A percentile compares a stretch with the other conserved stretches of the same genome.
Conservation (phyloP, 2,888 invertebrate genomes). For the Amphiduros pacificus region DNA sequence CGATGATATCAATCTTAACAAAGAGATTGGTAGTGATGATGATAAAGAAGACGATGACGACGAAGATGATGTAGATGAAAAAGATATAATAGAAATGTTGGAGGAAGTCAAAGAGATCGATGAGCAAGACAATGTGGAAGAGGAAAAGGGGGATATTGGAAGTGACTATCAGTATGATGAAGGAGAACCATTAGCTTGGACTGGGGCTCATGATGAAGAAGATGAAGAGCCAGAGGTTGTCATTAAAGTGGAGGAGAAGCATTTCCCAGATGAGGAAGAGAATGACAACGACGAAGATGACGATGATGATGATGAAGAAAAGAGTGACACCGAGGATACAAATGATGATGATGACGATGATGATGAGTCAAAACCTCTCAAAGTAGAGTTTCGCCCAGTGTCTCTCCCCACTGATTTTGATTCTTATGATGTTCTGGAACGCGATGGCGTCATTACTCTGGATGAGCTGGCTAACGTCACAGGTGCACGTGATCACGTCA, state of each 20-base stretch:
- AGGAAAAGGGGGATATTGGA: background rate
- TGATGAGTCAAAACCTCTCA: background rate
- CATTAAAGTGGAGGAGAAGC: too few relatives aligned
- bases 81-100: background rate
- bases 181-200: background rate
- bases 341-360: background rate
- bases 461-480: constrained; percentile 18
- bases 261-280: background rate
- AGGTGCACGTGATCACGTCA: constrained; percentile 18
- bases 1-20: too few relatives aligned
- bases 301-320: background rate
- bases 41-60: background rate
- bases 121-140: background rate
- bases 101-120: background rate
- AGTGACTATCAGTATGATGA: background rate
- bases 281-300: background rate
- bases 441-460: constrained; percentile 15
- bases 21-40: too few relatives aligned
- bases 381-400: constrained; percentile 15
- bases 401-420: constrained; percentile 16
- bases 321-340: background rate
- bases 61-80: background rate
- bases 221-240: background rate
- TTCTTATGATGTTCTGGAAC: constrained; percentile 15
- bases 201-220: background rate